phyloP scores from a whole-genome alignment of 2,113 vertebrate species.

The Taurulus bubalis region DNA sequence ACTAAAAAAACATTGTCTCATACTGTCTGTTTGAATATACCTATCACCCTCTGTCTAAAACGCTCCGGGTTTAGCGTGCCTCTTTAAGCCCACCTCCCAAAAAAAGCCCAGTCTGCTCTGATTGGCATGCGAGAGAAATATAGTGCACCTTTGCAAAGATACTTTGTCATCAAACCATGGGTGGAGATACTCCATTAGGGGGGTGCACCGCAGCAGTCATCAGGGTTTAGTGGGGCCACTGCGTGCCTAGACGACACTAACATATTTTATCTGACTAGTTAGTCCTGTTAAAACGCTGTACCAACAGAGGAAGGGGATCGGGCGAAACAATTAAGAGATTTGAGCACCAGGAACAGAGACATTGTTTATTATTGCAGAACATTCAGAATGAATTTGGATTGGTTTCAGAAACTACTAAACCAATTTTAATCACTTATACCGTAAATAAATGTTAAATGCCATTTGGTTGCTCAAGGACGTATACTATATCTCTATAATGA shows the following conservation, averaged over 20 bases:
- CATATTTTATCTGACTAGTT: constrained; percentile 67
- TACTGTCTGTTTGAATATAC: no score
- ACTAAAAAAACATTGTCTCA: no score
- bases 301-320: constrained; percentile 36
- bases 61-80: no score
- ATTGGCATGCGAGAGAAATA: no score
- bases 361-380: background rate
- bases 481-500: background rate
- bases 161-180: no score
- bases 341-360: constrained; percentile 29
- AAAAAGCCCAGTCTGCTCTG: no score
- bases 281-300: constrained; percentile 40
- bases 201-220: constrained; percentile 30
- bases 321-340: constrained; percentile 50
- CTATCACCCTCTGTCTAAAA: no score
- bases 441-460: background rate
- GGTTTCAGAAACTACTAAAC: background rate
- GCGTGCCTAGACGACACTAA: constrained; percentile 33
- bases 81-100: no score
- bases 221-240: constrained; percentile 39
- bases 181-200: no score
- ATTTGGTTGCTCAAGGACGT: background rate
- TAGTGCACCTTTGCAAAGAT: no score
- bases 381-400: background rate
- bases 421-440: no score